Conservation (phyloP, 2,797 vertebrate species). For the Fratercula arctica region DNA sequence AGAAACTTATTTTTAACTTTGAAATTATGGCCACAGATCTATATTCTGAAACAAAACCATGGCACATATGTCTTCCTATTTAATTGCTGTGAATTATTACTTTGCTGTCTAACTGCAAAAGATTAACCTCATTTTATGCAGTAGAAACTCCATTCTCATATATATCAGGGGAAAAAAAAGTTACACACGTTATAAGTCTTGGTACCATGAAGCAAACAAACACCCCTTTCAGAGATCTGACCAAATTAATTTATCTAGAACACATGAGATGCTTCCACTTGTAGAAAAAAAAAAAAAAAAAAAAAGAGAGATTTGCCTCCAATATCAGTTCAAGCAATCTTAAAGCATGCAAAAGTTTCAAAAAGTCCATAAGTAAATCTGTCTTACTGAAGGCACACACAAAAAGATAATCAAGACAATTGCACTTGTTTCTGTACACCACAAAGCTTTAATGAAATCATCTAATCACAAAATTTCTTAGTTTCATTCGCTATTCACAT, state of each 20-base stretch:
- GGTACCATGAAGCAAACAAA: background rate
- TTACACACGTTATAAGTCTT: background rate
- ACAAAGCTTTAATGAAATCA: background rate
- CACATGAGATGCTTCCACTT: background rate
- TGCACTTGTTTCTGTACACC: background rate
- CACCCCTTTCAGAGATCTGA: background rate
- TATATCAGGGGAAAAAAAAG: background rate
- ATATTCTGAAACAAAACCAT: background rate
- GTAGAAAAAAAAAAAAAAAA: background rate
- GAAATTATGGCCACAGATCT: rapidly evolving
- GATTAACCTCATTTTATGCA: background rate
- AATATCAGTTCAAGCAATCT: background rate
- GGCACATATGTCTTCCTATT: background rate
- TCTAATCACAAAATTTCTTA: background rate
- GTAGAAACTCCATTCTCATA: background rate
- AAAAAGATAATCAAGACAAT: background rate
- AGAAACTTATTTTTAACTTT: background rate
- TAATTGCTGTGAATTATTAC: background rate
- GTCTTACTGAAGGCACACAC: background rate
- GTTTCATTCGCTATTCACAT: background rate
- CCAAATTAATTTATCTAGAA: background rate
- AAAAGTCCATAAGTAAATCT: background rate
- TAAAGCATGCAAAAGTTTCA: background rate
- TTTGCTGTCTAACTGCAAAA: background rate
- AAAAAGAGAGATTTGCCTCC: background rate